Base-by-base conservation (phyloP, 2,113 vertebrate genomes). In the Numenius arquata region DNA sequence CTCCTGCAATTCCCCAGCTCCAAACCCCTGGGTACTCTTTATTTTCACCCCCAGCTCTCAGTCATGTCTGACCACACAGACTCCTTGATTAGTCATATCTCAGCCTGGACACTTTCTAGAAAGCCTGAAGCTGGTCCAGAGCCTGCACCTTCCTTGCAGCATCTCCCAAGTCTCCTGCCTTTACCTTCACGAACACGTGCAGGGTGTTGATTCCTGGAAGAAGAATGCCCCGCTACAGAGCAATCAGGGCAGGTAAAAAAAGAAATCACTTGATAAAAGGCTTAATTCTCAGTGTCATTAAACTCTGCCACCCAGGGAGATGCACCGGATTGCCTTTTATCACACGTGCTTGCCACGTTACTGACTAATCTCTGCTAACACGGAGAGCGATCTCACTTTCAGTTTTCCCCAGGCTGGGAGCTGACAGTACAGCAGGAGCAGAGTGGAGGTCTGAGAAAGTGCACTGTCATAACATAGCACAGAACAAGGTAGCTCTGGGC, bases 221-320 rank as follows among this genome's bases (percentile, higher is more conserved):
- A 38, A 91, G 47, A 41, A 91, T 86, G 32, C 25, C 34, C 26
- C 79, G 74, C 63, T 68, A 14, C 36, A 58, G 56, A 82, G 84
- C 66, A 79, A 89, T 50, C 41, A 38, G 48, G 77, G 55, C 52
- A 89, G 85, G 77, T 62, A 52, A 74, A 70, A 92, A 85, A 78
- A 89, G 75, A 50, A 40, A 85, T 78, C 25, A 48, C 18, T 50
- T 65, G 62, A 76, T 45, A 87, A 86, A 95, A 96, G 71, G 78
- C 81, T 94, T 95, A 89, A 94, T 95, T 79, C 84, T 76, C 74
- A 65, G 71, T 29, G 58, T 70, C 80, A 87, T 80, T 95, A 95
- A 92, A 79, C 62, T 65, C 56, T 3, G 3, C 20, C 92, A 91
- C 77, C 26, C 81, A 68, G 63, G 79, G 76, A 85, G 83, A 73